Evolutionary conservation across 2,888 invertebrate species (phyloP).

Genomic region (Cyclophora albipunctata): DNA sequence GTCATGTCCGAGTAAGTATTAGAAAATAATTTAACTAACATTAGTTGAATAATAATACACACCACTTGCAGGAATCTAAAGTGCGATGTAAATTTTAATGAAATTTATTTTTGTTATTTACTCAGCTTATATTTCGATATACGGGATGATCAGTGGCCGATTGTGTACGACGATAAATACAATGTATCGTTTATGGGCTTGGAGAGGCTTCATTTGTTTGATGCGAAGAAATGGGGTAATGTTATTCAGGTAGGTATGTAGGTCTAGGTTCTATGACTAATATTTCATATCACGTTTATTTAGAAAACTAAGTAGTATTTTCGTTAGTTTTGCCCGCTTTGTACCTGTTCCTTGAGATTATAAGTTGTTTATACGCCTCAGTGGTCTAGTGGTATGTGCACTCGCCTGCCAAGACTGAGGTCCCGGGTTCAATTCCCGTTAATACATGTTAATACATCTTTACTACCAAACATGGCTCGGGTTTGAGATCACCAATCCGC

Average conservation of each 20-base stretch:
- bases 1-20: too few relatives aligned
- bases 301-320: too few relatives aligned
- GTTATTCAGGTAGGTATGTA: constrained; percentile 76
- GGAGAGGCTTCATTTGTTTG: constrained; percentile 91
- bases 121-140: constrained; percentile 71
- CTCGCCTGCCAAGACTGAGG: neutral
- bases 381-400: too few relatives aligned
- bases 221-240: constrained; percentile 90
- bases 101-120: neutral
- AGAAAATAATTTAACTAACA: too few relatives aligned
- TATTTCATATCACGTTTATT: neutral
- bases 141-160: constrained; percentile 79
- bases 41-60: too few relatives aligned
- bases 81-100: neutral
- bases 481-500: too few relatives aligned
- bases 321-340: neutral
- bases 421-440: neutral
- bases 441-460: too few relatives aligned
- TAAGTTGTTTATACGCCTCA: too few relatives aligned
- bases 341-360: neutral
- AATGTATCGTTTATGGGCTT: constrained; percentile 87
- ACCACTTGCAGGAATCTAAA: too few relatives aligned
- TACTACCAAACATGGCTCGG: too few relatives aligned
- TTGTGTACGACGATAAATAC: constrained; percentile 86
- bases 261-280: neutral